phyloP scores from a whole-genome alignment of 2,888 invertebrate species.

The Caenorhabditis angaria region DNA sequence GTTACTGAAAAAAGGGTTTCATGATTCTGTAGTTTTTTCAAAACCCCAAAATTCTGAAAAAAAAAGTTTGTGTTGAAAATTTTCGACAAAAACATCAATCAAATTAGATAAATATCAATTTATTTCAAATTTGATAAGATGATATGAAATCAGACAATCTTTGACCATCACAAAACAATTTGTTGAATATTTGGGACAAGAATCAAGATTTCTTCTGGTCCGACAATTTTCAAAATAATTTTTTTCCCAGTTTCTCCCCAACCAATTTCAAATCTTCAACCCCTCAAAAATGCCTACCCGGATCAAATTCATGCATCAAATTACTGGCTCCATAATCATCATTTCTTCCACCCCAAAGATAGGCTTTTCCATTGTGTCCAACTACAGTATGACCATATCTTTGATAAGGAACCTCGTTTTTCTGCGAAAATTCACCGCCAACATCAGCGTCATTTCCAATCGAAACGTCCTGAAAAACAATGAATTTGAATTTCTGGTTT shows the following conservation, averaged over 20 bases:
- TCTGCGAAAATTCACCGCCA: background rate
- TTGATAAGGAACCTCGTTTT: slow-evolving; percentile 78
- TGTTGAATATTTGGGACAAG: no score
- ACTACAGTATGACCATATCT: slow-evolving; percentile 92
- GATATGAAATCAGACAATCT: no score
- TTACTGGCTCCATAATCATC: slow-evolving; percentile 83
- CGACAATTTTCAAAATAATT: no score
- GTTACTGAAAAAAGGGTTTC: slow-evolving; percentile 68
- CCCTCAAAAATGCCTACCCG: slow-evolving; percentile 76
- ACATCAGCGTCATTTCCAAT: background rate
- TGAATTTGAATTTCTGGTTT: background rate
- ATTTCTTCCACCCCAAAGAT: slow-evolving; percentile 91
- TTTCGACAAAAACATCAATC: no score
- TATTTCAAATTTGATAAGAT: no score
- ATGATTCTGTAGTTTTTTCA: no score
- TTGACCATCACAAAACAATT: no score
- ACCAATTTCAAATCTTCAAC: slow-evolving; percentile 43
- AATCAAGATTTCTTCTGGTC: no score
- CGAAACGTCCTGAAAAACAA: background rate
- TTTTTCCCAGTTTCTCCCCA: no score
- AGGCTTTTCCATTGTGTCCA: slow-evolving; percentile 81
- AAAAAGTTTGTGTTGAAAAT: no score
- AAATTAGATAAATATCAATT: no score
- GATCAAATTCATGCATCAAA: slow-evolving; percentile 84
- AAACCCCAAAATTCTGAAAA: background rate